Evolutionary conservation across 1,140 invertebrate genomes (phyloP).

Genomic region (Schmidtea mediterranea): DNA sequence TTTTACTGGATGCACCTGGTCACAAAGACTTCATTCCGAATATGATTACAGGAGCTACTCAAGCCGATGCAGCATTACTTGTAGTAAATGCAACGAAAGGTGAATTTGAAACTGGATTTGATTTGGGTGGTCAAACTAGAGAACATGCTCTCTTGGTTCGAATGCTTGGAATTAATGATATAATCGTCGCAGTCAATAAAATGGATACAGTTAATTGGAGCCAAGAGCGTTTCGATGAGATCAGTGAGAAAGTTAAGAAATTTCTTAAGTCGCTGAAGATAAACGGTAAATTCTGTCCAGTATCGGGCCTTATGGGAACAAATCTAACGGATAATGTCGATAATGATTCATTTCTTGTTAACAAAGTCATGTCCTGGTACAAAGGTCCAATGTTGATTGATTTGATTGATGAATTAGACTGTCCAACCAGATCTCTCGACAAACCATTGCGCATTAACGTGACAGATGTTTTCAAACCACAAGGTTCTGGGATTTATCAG

Average conservation of each 20-base stretch:
- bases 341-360: not conserved
- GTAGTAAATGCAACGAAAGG: conserved; percentile 74
- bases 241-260: conserved; percentile 41
- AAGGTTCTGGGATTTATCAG: conserved; percentile 53
- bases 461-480: conserved; percentile 94
- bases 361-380: conserved; percentile 43
- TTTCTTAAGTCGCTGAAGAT: not conserved
- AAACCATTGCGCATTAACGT: conserved; percentile 91
- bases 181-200: conserved; percentile 35
- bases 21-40: conserved; percentile 94
- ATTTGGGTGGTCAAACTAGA: conserved; percentile 76
- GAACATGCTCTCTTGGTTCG: conserved; percentile 77
- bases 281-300: not conserved
- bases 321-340: not conserved
- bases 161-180: conserved; percentile 41
- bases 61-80: conserved; percentile 56
- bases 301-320: not conserved
- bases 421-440: conserved; percentile 59
- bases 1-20: conserved; percentile 75
- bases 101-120: conserved; percentile 95
- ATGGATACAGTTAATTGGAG: conserved; percentile 32
- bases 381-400: conserved; percentile 31
- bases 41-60: conserved; percentile 53
- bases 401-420: conserved; percentile 71
- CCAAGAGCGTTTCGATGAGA: conserved; percentile 52